Evolutionary conservation across 92 coral and sea anemone species (phyloP), one percentile per base, ranked within the genome.

Genomic region (Porites divaricata): DNA sequence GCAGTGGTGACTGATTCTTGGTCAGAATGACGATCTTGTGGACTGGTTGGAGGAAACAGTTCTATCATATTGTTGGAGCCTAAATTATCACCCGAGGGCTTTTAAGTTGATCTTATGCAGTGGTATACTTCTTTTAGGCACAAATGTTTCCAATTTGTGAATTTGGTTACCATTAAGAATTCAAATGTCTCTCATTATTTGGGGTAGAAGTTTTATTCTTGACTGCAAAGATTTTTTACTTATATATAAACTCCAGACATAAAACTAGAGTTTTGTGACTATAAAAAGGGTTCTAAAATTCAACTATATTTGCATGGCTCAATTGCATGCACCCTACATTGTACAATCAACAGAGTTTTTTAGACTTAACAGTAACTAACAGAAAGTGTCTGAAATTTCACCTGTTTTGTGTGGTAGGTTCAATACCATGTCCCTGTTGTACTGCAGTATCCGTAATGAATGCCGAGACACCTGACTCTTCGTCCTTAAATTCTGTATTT

Each of bases 1-100:
- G 94, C 93, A 52, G 94, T 87, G 1, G 95, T 77, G 78, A 89
- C 95, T 23, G 90, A 89, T 58, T 89, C 93, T 16, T 89, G 93
- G 25, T 88, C 95, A 64, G 79, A 90, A 53, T 79, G 88, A 68
- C 69, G 70, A 12, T 81, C 93, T 22, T 26, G 68, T 50, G 72
- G 83, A 65, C 74, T 89, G 25, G 62, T 49, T 41, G 76, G 85
- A 16, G 67, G 75, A 9, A 80, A 57, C 58, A 57, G 26, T 9
- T 70, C 58, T 49, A 58, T 28, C 49, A 54, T 10, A 10, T 8
- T 69, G 67, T 17, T 41, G 20, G 67, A 41, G 2, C 63, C 63
- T 54, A 66, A 53, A 24, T 79, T 52, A 28, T 69, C 53, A 48
- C 68, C 28, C 1, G 23, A 23, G 8, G 68, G 67, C n/a, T 50